These are phyloP conservation scores for Ceratitis capitata DNA, from an alignment of 1,140 invertebrate genomes.

Conservation along the genomic window DNA sequence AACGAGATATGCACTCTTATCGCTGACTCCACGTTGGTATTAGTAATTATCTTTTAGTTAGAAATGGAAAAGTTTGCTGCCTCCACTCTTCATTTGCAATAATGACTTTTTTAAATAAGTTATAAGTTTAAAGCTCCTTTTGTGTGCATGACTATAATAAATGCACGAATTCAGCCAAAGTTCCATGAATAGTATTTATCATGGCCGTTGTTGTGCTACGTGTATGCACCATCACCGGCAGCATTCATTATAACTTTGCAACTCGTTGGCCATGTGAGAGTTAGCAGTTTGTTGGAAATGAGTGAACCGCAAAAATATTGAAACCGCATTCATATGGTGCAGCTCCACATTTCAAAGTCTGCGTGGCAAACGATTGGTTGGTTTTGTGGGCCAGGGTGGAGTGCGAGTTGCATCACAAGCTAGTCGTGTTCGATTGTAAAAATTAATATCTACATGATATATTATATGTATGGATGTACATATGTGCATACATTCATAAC, in stretches of 20 bases:
- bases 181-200: conserved; percentile 36
- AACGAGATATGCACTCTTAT: no score
- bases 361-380: not conserved
- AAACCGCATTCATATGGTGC: conserved; percentile 39
- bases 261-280: conserved; percentile 2
- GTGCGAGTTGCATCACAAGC: not conserved
- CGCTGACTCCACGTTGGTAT: not conserved
- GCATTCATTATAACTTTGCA: conserved; percentile 29
- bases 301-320: conserved; percentile 43
- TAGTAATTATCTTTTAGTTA: conserved; percentile 16
- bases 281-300: conserved; percentile 23
- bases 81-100: not conserved
- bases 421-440: not conserved
- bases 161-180: conserved; percentile 30
- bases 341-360: not conserved
- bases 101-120: not conserved
- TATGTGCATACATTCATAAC: not conserved
- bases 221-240: not conserved
- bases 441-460: no score
- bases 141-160: conserved; percentile 2
- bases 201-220: not conserved
- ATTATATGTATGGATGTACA: not conserved
- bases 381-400: not conserved
- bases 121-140: conserved; percentile 16
- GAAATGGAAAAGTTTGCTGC: not conserved